These are phyloP conservation scores for Psittacula derbiana DNA, from an alignment of 2,797 vertebrate genomes.

Conservation along the genomic window DNA sequence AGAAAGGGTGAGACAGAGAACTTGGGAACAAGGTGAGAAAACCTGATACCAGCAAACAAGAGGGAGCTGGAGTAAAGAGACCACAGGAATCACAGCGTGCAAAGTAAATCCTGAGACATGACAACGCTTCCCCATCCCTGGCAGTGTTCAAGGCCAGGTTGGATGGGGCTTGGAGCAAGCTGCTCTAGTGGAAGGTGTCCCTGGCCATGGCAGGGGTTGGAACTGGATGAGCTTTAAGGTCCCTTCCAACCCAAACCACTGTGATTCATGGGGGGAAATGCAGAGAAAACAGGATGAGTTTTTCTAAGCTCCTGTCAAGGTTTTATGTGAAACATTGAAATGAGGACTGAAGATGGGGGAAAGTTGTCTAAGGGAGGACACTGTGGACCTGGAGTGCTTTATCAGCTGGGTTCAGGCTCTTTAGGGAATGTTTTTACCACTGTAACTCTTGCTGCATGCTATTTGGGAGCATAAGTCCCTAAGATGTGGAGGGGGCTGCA, in stretches of 20 bases:
- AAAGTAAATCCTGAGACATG: neutral
- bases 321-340: neutral
- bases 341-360: neutral
- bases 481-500: neutral
- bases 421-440: neutral
- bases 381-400: neutral
- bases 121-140: neutral
- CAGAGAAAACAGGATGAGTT: neutral
- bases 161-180: neutral
- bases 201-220: neutral
- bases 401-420: neutral
- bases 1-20: neutral
- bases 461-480: fast-evolving
- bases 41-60: neutral
- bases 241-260: neutral
- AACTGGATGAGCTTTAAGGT: neutral
- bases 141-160: neutral
- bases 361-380: neutral
- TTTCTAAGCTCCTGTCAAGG: neutral
- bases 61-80: neutral
- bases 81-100: neutral
- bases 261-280: neutral
- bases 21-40: neutral
- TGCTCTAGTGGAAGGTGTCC: neutral
- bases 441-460: neutral